Conservation (phyloP, 2,888 invertebrate species). For the Epirrhoe alternata region DNA sequence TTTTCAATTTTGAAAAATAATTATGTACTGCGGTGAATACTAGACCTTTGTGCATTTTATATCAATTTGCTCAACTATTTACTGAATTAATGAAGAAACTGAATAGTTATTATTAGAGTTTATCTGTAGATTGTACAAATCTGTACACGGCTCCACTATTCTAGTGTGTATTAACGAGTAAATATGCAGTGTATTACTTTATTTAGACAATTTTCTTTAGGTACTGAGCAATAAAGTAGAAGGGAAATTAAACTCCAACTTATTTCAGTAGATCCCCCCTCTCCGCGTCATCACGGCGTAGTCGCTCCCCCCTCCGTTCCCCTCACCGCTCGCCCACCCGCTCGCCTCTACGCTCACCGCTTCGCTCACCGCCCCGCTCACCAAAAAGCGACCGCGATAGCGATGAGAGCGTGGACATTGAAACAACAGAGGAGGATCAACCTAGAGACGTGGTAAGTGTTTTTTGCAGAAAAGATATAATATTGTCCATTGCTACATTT, state of each 20-base stretch:
- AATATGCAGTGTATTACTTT: no score
- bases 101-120: no score
- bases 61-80: no score
- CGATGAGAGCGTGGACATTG: conserved; percentile 94
- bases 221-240: background rate
- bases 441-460: conserved; percentile 68
- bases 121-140: no score
- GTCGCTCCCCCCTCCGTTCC: conserved; percentile 59
- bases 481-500: no score
- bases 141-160: no score
- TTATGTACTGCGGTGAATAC: no score
- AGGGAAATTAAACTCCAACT: background rate
- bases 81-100: no score
- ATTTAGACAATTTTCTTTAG: no score
- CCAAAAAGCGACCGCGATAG: conserved; percentile 87
- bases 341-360: conserved; percentile 62
- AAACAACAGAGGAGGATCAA: conserved; percentile 92
- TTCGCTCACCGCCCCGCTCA: conserved; percentile 64
- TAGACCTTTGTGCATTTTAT: no score
- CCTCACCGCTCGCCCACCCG: conserved; percentile 62
- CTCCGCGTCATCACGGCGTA: conserved; percentile 63
- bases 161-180: no score
- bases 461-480: background rate
- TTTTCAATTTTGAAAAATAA: background rate
- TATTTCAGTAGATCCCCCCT: conserved; percentile 59